A percentile compares a stretch with the other conserved stretches of the same genome.
phyloP scores from a whole-genome alignment of 1,140 invertebrate genomes.

The Drosophila orosa region DNA sequence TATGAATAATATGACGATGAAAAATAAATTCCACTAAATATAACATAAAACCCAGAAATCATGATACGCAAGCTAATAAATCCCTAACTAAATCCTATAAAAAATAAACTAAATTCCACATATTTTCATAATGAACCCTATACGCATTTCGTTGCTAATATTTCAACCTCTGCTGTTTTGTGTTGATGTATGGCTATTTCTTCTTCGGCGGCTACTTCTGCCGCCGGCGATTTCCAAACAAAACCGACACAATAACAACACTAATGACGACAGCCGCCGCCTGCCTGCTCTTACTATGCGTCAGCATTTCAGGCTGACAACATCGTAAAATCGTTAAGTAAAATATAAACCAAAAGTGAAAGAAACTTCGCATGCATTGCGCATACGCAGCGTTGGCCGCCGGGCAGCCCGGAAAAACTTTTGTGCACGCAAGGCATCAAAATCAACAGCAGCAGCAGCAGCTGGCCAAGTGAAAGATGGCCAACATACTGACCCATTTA shows the following conservation, averaged over 20 bases:
- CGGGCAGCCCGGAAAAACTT: slow-evolving; percentile 56
- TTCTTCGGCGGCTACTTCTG: slow-evolving; percentile 33
- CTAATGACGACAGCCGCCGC: slow-evolving; percentile 67
- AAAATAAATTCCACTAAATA: not conserved
- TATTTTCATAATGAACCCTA: no score
- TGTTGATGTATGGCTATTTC: slow-evolving; percentile 51
- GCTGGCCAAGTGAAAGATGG: slow-evolving; percentile 55
- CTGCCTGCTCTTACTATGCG: slow-evolving; percentile 27
- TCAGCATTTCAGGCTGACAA: slow-evolving; percentile 34
- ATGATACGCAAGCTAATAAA: not conserved
- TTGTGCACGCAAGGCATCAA: slow-evolving; percentile 44
- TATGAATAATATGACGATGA: no score
- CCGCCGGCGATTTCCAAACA: slow-evolving; percentile 63
- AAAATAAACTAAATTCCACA: not conserved
- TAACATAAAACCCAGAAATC: not conserved
- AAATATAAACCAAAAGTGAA: slow-evolving; percentile 45
- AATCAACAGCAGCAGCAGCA: slow-evolving; percentile 17
- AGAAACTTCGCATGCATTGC: slow-evolving; percentile 62
- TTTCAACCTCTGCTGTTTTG: not conserved
- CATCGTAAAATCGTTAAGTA: slow-evolving; percentile 28
- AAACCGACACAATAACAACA: slow-evolving; percentile 47
- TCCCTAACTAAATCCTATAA: not conserved
- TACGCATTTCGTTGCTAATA: not conserved
- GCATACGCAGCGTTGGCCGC: slow-evolving; percentile 64
- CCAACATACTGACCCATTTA: slow-evolving; percentile 68